phyloP scores from a whole-genome alignment of 2,797 vertebrate genomes.

The Tarsius wallacei region DNA sequence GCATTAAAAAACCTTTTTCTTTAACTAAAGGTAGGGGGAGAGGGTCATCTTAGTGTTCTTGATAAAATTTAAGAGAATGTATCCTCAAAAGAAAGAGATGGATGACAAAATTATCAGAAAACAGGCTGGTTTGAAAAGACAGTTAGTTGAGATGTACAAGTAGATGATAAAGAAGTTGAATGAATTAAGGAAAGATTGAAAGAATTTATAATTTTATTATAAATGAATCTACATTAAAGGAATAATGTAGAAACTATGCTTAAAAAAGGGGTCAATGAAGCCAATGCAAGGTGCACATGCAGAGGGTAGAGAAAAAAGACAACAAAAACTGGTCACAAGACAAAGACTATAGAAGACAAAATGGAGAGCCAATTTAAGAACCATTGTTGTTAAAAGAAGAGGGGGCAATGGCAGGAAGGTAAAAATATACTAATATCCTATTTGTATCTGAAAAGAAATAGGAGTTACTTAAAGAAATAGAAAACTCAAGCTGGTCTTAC shows the following conservation, averaged over 20 bases:
- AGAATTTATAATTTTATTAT: constrained; percentile 27
- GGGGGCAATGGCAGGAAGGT: background rate
- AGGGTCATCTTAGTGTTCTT: background rate
- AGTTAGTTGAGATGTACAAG: background rate
- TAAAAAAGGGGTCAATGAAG: background rate
- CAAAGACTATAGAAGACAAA: background rate
- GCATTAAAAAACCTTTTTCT: background rate
- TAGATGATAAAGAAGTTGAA: constrained; percentile 24
- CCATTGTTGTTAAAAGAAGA: background rate
- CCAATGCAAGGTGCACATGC: background rate
- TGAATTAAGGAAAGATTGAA: constrained; percentile 33
- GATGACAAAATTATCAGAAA: constrained; percentile 48
- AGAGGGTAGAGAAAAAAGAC: background rate
- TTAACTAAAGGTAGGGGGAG: background rate
- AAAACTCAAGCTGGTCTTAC: background rate
- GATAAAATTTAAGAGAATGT: constrained; percentile 29
- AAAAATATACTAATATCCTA: background rate
- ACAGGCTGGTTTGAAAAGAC: background rate
- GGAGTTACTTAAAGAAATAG: background rate
- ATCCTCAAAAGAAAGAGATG: background rate
- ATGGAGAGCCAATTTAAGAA: background rate
- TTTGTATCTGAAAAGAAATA: constrained; percentile 31
- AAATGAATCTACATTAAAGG: constrained; percentile 19
- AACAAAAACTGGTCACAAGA: background rate
- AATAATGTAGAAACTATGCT: background rate